Evolutionary conservation across 2,113 vertebrate species (phyloP), one percentile per base, ranked within the genome.

Genomic region (Lepidiolamprologus cunningtoni): DNA sequence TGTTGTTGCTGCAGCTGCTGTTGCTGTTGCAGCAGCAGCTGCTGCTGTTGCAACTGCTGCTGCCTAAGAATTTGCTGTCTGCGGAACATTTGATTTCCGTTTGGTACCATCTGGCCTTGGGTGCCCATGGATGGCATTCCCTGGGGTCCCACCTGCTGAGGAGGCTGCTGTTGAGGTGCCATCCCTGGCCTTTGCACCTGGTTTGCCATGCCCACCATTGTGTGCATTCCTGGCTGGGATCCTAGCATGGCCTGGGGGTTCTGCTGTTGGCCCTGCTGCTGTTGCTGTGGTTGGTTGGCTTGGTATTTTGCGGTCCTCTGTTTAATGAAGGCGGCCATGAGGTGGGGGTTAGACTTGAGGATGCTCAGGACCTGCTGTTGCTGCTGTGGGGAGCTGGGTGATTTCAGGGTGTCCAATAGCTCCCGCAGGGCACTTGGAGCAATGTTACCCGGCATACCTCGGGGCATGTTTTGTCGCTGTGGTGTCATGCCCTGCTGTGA

Each of bases 301-400:
- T 98, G 98, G n/a, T 99, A 99, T 93, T 99, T 98, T 82, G 98
- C 98, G 1, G 98, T 98, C 96, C 99, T 96, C 95, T 99, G 99
- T 96, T 99, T 99, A 94, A 99, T 99, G 95, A 99, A 99, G 92
- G 99, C 98, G 21, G 99, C 99, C 99, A 99, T 99, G 86, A 99
- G 97, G 92, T 99, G 98, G 3, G 99, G 99, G 95, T 99, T 99
- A 13, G 98, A 99, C 90, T 99, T 99, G 23, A 99, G 97, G 87
- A 99, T 99, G 81, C 98, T 98, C 80, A 99, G 97, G 92, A 99
- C 99, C 95, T 99, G 98, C 93, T 99, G 98, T 2, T 99, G 98
- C 93, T 99, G 99, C 94, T 99, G 98, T 0, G 98, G 98, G 8
- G 99, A 99, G 85, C 98, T 99, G 14, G 99, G 99, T 0, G 99